These are phyloP conservation scores for Oithona nana DNA, from an alignment of 2,888 invertebrate genomes.

Conservation along the genomic window DNA sequence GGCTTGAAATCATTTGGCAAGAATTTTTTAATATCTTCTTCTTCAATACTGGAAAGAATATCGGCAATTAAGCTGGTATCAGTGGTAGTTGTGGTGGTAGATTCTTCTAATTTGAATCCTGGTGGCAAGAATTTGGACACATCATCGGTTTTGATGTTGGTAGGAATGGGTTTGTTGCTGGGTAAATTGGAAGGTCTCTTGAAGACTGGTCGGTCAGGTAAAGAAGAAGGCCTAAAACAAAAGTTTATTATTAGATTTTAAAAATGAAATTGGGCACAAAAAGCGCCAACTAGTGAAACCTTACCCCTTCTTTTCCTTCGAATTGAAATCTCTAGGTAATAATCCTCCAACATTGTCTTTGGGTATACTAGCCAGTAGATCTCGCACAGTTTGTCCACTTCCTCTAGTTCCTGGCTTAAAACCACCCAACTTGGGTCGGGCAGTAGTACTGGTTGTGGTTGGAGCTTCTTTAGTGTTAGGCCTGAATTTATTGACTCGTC, in stretches of 20 bases:
- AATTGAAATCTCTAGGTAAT: too few relatives aligned
- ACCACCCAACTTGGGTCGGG: background rate
- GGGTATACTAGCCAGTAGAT: background rate
- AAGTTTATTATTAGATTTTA: too few relatives aligned
- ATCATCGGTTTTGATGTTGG: conserved; percentile 6
- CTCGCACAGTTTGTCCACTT: background rate
- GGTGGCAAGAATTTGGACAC: background rate
- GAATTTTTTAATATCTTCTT: background rate
- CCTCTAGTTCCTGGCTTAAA: conserved; percentile 3
- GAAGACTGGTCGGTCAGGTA: background rate
- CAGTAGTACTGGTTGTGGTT: conserved; percentile 1
- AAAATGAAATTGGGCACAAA: too few relatives aligned
- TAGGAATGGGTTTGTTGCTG: background rate
- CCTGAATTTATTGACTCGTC: background rate
- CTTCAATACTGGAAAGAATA: conserved; percentile 8
- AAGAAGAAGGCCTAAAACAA: background rate
- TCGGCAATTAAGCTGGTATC: conserved; percentile 1
- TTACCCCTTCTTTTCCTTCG: too few relatives aligned
- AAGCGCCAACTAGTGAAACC: too few relatives aligned
- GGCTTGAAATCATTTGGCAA: background rate
- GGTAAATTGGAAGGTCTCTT: background rate
- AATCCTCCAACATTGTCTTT: too few relatives aligned
- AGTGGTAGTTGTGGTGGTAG: background rate
- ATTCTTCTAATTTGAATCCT: background rate
- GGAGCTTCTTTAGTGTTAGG: background rate